Evolutionary conservation across 2,888 invertebrate species (phyloP), one percentile per base, ranked within the genome.

Genomic region (Crioceris asparagi): DNA sequence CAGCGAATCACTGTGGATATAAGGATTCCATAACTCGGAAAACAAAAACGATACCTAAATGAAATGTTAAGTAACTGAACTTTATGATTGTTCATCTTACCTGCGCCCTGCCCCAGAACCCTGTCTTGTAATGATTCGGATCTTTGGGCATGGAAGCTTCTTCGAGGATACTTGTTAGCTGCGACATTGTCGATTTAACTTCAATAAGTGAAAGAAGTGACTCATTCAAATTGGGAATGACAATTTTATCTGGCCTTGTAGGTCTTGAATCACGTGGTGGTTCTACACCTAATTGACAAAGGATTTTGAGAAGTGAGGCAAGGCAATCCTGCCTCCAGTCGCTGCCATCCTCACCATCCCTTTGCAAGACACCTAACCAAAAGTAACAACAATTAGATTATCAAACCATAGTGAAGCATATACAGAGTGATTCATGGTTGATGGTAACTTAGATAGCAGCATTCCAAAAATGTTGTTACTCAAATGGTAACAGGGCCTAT

Each of bases 271-370:
- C 62, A 15, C 52, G 51, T 12, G 58, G 64, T 36, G 74, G 70
- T 17, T 76, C 71, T 7, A 90, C 83, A 0, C 92, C 91, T 35
- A 93, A 74, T 44, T 91, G 80, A 61, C 87, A 90, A 6, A 93
- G 67, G 45, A 92, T 73, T 55, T 91, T 85, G 35, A 94, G 61
- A 7, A 94, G 66, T 47, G 86, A 79, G 3, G 92, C 91, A 17
- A 94, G 68, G 55, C 92, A 93, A 59, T 94, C 94, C 59, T 92
- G 92, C 37, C 91, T 80, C 94, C 94, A 94, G 66, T 93, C 88
- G 51, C 80, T 79, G 47, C 87, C 84, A 35, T 83, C 79, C 16
- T 78, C 78, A 21, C 73, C 73, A 36, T 78, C 76, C 43, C 70
- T 70, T 67, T 87, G 86, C 43, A 88, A 61, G 26, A 78, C 76